Percentiles rank a stretch among this genome's conserved stretches.
phyloP scores from a whole-genome alignment of 2,797 vertebrate genomes.

The Micropoecilia bifurca region DNA sequence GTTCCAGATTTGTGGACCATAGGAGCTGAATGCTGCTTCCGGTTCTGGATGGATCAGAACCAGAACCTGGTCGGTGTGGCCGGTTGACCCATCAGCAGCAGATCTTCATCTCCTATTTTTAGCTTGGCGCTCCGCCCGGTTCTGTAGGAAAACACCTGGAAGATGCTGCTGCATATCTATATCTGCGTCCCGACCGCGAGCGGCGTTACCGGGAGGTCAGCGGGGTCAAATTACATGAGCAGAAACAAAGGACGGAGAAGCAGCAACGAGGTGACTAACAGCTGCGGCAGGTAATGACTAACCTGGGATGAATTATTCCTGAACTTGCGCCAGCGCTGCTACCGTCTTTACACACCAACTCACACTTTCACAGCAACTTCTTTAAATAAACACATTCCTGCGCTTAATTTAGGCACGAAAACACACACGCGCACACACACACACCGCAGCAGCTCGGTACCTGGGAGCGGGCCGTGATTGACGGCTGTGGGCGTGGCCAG shows the following conservation, averaged over 20 bases:
- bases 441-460: slow-evolving; percentile 38
- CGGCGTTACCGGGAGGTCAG: slow-evolving; percentile 5
- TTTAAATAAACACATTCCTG: slow-evolving; percentile 64
- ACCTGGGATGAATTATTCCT: slow-evolving; percentile 44
- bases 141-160: neutral
- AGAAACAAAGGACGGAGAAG: slow-evolving; percentile 8
- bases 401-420: neutral
- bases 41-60: too few species aligned
- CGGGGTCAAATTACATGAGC: slow-evolving; percentile 5
- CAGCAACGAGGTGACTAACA: slow-evolving; percentile 30
- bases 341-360: slow-evolving; percentile 12
- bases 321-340: slow-evolving; percentile 18
- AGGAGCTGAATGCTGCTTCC: too few species aligned
- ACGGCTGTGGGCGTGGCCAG: slow-evolving; percentile 32
- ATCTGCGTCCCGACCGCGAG: neutral
- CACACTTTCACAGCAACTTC: slow-evolving; percentile 11
- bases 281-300: slow-evolving; percentile 52
- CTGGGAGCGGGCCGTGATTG: slow-evolving; percentile 66
- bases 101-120: slow-evolving; percentile 10
- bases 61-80: too few species aligned
- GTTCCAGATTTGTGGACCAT: too few species aligned
- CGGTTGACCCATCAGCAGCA: too few species aligned
- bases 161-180: neutral
- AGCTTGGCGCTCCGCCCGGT: neutral
- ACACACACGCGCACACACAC: neutral